Base-by-base conservation (phyloP, 2,888 invertebrate species). In the Sycophila texana region DNA sequence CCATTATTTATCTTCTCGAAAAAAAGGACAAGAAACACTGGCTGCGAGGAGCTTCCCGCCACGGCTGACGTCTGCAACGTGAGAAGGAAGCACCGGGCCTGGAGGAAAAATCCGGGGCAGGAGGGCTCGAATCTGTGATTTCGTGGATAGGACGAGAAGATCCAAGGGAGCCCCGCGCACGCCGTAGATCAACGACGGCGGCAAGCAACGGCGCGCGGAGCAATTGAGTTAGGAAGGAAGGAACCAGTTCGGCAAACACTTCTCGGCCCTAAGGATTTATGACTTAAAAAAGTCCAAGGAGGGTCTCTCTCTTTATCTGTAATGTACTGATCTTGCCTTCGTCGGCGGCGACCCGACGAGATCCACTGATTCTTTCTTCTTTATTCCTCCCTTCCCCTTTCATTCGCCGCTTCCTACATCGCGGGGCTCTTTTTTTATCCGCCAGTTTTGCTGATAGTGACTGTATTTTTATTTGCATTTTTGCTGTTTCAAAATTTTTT, bases 191-290 rank as follows among this genome's bases (percentile, higher is more conserved):
- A 90, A 10, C 88, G 83, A 39, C 82, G 85, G 84, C n/a, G 47
- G 51, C 61, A 18, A 39, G 51, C 61, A 26, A 22, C 58, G 49
- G 61, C 4, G 51, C 65, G 66, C 86, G 84, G 85, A 87, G 89
- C 90, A 89, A 90, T 90, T 90, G 90, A 90, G 90, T 90, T 90
- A 90, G 89, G 89, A 89, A 90, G 89, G 89, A 89, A 89, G 89
- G 89, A 90, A 90, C 89, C 89, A 89, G 90, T 90, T 90, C 89
- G 88, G 90, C 90, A 90, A 90, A 90, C 90, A 90, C 89, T 89
- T 88, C 87, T 87, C 83, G 82, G 83, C 84, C 75, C 72, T 79
- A 60, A 82, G 83, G 88, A 90, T 90, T 90, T 90, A 90, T 90
- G 85, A 88, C 89, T 90, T 90, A 90, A 90, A 90, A 53, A 90